Conservation (phyloP, 2,888 invertebrate genomes). For the Aspidapion aeneum region DNA sequence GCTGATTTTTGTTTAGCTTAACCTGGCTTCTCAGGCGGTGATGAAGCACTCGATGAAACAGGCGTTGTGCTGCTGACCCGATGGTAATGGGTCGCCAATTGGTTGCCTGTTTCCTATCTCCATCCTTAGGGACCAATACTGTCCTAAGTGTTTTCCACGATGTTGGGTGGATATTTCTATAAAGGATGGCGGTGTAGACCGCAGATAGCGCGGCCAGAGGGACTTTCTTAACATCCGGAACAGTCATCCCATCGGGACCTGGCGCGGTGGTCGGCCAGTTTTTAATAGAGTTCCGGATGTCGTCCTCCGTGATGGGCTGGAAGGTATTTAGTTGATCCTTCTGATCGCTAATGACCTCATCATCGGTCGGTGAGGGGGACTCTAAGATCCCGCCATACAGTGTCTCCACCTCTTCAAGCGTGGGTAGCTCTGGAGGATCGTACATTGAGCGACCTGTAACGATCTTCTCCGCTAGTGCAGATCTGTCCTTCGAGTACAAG, state of each 20-base stretch:
- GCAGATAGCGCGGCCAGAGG: not conserved
- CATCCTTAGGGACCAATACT: slow-evolving; percentile 12
- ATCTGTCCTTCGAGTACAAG: not conserved
- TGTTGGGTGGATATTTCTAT: not conserved
- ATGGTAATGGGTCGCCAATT: slow-evolving; percentile 38
- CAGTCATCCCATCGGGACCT: slow-evolving; percentile 5
- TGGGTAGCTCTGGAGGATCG: not conserved
- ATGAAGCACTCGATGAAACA: slow-evolving; percentile 32
- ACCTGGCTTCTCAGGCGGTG: slow-evolving; percentile 10
- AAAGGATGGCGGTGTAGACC: not conserved
- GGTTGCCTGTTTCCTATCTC: slow-evolving; percentile 13
- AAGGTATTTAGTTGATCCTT: not conserved
- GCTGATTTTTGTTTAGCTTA: slow-evolving; percentile 27
- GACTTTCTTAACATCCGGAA: not conserved
- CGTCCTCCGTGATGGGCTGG: slow-evolving; percentile 5
- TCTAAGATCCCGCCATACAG: slow-evolving; percentile 3
- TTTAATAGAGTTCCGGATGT: not conserved
- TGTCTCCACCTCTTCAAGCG: not conserved
- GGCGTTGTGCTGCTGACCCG: slow-evolving; percentile 27
- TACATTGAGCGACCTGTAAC: not conserved
- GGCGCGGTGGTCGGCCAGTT: slow-evolving; percentile 7
- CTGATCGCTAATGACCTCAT: not conserved
- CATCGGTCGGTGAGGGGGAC: slow-evolving; percentile 1
- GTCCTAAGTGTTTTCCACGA: slow-evolving; percentile 8
- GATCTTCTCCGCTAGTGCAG: not conserved